Percentiles rank a stretch among this genome's conserved stretches.
Evolutionary conservation across 2,113 vertebrate species (phyloP).

Genomic region (Xiphorhynchus elegans): DNA sequence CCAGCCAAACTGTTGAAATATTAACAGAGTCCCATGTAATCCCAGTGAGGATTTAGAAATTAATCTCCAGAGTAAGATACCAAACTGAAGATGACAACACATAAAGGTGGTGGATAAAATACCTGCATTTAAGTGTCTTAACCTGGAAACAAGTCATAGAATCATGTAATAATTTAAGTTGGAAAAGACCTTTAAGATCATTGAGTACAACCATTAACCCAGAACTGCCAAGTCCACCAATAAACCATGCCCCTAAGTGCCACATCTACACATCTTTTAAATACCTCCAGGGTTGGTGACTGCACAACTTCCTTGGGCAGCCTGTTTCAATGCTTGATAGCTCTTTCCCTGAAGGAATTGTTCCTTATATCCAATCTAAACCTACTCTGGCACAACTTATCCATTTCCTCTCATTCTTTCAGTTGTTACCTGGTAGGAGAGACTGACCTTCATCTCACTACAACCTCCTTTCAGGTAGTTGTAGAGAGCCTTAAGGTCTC

Average conservation of each 20-base stretch:
- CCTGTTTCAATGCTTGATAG: not conserved
- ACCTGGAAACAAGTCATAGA: not conserved
- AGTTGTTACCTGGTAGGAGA: not conserved
- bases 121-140: not conserved
- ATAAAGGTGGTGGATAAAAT: not conserved
- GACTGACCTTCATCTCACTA: rapidly evolving
- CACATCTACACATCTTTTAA: not conserved
- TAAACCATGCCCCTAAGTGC: not conserved
- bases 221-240: not conserved
- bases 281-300: not conserved
- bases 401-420: not conserved
- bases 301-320: not conserved
- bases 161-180: not conserved
- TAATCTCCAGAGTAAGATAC: not conserved
- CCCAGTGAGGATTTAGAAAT: not conserved
- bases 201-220: not conserved
- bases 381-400: not conserved
- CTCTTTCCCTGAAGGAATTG: not conserved
- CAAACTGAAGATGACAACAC: not conserved
- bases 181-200: not conserved
- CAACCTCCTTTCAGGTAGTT: not conserved
- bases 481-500: rapidly evolving
- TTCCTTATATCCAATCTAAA: not conserved
- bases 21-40: not conserved
- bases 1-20: not conserved